Evolutionary conservation across 2,113 vertebrate species (phyloP).

Genomic region (Cyprinodon variegatus): DNA sequence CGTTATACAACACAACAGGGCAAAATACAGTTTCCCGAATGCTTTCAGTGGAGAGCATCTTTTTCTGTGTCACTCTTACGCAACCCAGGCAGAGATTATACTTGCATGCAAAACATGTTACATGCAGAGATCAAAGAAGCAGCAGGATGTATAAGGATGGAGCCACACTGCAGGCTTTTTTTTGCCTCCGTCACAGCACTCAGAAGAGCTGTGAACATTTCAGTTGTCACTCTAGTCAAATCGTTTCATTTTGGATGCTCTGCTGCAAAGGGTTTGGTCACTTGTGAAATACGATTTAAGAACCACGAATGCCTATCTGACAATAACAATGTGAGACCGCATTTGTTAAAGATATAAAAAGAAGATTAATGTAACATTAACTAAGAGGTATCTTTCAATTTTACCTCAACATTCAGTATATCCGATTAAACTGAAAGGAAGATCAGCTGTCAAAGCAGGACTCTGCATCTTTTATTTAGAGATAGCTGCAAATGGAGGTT

Average conservation of each 20-base stretch:
- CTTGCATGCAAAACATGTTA: slow-evolving; percentile 2
- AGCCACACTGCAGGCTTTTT: slow-evolving; percentile 2
- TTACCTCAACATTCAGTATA: background rate
- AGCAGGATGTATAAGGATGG: slow-evolving; percentile 6
- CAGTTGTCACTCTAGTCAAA: background rate
- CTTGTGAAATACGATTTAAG: background rate
- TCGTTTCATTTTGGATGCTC: background rate
- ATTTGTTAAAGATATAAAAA: background rate
- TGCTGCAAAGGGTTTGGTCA: slow-evolving; percentile 3
- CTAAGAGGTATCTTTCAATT: background rate
- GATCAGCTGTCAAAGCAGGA: too few species aligned
- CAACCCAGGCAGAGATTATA: background rate
- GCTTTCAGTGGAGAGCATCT: background rate
- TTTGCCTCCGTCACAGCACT: background rate
- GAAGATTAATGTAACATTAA: background rate
- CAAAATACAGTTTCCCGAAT: background rate
- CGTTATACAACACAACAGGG: background rate
- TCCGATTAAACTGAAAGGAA: background rate
- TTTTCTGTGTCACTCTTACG: background rate
- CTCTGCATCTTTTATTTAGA: too few species aligned
- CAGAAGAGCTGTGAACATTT: slow-evolving; percentile 4
- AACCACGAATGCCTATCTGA: background rate
- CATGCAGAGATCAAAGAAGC: background rate
- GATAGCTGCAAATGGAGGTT: too few species aligned
- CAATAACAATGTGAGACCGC: background rate